phyloP scores from a whole-genome alignment of 2,888 invertebrate genomes.

The Eilema caniola region DNA sequence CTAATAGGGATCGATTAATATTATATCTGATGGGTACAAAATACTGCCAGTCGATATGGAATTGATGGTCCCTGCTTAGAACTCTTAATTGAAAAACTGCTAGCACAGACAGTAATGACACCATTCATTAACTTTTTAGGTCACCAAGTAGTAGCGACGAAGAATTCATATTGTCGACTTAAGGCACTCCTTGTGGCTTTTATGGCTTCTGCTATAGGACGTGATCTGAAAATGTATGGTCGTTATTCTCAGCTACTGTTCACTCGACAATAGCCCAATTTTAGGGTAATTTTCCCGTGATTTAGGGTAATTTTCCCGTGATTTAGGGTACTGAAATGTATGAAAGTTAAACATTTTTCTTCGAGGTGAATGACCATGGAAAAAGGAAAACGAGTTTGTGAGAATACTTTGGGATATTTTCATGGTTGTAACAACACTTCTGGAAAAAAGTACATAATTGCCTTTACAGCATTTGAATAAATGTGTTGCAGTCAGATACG shows the following conservation, averaged over 20 bases:
- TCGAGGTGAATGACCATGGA: neutral
- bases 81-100: neutral
- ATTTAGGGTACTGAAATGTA: conserved; percentile 2
- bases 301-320: neutral
- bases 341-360: neutral
- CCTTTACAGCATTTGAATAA: neutral
- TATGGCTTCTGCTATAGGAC: conserved; percentile 38
- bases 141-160: conserved; percentile 30
- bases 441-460: no score
- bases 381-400: neutral
- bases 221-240: conserved; percentile 64
- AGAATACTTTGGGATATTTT: neutral
- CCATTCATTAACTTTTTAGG: conserved; percentile 44
- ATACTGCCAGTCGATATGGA: neutral
- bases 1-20: no score
- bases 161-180: conserved; percentile 57
- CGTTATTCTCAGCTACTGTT: conserved; percentile 56
- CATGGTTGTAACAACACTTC: no score
- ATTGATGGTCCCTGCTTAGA: neutral
- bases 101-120: conserved; percentile 21
- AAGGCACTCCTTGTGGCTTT: conserved; percentile 37
- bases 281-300: neutral
- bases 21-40: neutral
- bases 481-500: neutral
- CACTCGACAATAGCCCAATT: conserved; percentile 16